These are phyloP conservation scores for Rhabdornis inornatus DNA, from an alignment of 2,113 vertebrate species.

Conservation along the genomic window DNA sequence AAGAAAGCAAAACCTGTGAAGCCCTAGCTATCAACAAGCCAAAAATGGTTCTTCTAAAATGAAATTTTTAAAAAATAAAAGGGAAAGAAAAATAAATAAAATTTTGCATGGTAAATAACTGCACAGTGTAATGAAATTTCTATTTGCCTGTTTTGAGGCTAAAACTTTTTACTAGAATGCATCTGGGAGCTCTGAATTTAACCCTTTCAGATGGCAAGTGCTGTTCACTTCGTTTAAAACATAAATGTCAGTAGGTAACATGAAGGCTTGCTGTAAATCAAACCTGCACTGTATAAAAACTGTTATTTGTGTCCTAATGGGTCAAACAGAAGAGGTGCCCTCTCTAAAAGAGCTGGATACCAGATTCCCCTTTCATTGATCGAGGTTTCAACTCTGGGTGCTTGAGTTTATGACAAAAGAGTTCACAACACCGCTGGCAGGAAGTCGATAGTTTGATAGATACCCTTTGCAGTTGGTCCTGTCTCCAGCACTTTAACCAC, in stretches of 20 bases:
- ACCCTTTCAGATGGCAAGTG: conserved; percentile 3
- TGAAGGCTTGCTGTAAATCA: conserved; percentile 43
- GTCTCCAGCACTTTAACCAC: conserved; percentile 83
- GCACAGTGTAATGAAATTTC: background rate
- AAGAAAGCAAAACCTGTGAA: background rate
- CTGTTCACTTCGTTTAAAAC: background rate
- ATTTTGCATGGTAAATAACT: background rate
- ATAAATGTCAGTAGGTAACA: conserved; percentile 41
- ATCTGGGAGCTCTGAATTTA: background rate
- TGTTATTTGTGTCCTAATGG: conserved; percentile 76
- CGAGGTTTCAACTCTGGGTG: conserved; percentile 73
- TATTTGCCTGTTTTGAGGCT: background rate
- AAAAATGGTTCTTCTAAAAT: background rate
- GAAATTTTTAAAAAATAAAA: background rate
- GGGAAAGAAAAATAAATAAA: background rate
- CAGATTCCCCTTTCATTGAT: conserved; percentile 79
- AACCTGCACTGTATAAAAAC: conserved; percentile 27
- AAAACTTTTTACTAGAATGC: background rate
- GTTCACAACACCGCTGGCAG: conserved; percentile 84
- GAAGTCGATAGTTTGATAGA: conserved; percentile 86
- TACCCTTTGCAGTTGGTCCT: conserved; percentile 80
- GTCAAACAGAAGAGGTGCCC: conserved; percentile 80
- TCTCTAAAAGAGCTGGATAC: conserved; percentile 80
- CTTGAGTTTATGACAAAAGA: conserved; percentile 87
- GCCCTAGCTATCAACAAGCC: background rate